These are phyloP conservation scores for Danaus plexippus DNA, from an alignment of 1,140 invertebrate genomes.

Conservation along the genomic window DNA sequence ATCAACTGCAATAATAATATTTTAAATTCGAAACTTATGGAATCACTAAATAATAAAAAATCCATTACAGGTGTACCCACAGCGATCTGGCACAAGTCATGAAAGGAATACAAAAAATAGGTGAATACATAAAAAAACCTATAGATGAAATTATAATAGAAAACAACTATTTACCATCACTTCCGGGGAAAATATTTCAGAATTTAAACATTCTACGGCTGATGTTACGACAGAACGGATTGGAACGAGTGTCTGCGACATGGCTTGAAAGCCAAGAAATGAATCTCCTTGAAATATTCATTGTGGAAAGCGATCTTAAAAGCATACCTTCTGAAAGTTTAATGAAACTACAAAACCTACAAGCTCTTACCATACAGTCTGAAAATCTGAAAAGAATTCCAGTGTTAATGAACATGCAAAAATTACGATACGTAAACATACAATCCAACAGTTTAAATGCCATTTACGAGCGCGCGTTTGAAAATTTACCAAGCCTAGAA, in stretches of 20 bases:
- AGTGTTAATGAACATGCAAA: conserved; percentile 76
- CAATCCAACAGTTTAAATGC: conserved; percentile 80
- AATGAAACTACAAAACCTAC: conserved; percentile 80
- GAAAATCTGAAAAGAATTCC: conserved; percentile 81
- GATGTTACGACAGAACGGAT: conserved; percentile 86
- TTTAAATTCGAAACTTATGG: conserved; percentile 1
- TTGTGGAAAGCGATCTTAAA: conserved; percentile 85
- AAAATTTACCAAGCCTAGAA: conserved; percentile 80
- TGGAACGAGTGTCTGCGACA: conserved; percentile 85
- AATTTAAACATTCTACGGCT: conserved; percentile 81
- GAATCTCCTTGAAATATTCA: conserved; percentile 83
- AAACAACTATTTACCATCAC: conserved; percentile 85
- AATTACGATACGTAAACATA: conserved; percentile 77
- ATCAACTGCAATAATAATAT: too few relatives aligned
- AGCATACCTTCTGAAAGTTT: conserved; percentile 85
- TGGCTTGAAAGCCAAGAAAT: conserved; percentile 85
- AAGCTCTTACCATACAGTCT: conserved; percentile 86
- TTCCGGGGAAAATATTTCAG: conserved; percentile 84
- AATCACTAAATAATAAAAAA: conserved; percentile 12
- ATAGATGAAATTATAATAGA: conserved; percentile 90
- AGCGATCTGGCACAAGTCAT: conserved; percentile 84
- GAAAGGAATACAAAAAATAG: conserved; percentile 80
- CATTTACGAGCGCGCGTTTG: conserved; percentile 80
- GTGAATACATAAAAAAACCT: conserved; percentile 77
- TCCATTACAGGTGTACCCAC: conserved; percentile 82